Evolutionary conservation across 1,140 invertebrate species (phyloP), one percentile per base, ranked within the genome.

Genomic region (Pogonognathellus flavescens): DNA sequence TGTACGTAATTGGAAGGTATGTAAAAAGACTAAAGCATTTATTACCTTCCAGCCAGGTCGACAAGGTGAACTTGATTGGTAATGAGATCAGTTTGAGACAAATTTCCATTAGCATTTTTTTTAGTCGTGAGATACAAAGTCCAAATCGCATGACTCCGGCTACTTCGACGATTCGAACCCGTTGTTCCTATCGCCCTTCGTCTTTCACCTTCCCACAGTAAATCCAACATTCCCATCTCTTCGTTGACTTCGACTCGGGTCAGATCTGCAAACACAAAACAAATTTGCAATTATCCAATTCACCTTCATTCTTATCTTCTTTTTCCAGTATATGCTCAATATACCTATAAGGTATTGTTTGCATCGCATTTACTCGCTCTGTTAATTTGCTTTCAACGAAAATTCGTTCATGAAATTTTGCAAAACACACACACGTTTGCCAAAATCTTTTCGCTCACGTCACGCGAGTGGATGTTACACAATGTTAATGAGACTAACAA

Each of bases 91-190:
- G 72, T 52, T 13, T n/a, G 20, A 1, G 59, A 49, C 4, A 18
- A 62, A 52, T 66, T 55, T 22, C 25, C 59, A 66, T 10, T 5
- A n/a, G 88, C 90, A 0, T 89, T 88, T 22, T 87, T 86, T n/a
- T 86, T 85, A 1, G 91, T 91, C 6, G 89, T 89, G 13, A 91
- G 87, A 66, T 89, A 89, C 16, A 93, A 86, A 60, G 93, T 93
- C 80, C 94, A 92, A 52, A 94, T 91, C 1, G 94, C 93, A 90
- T 94, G 94, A 84, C 93, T 94, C 9, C 94, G 90, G 85, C 94
- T 95, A 5, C 92, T 93, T 55, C 90, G 90, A 6, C 90, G 89
- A 88, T 93, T 93, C 0, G 91, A 91, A 0, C 90, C 89, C 6
- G 93, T 93, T 8, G 92, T 90, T 3, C 92, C 92, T 6, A 91